Evolutionary conservation across 2,888 invertebrate species (phyloP).

Genomic region (Myathropa florea): DNA sequence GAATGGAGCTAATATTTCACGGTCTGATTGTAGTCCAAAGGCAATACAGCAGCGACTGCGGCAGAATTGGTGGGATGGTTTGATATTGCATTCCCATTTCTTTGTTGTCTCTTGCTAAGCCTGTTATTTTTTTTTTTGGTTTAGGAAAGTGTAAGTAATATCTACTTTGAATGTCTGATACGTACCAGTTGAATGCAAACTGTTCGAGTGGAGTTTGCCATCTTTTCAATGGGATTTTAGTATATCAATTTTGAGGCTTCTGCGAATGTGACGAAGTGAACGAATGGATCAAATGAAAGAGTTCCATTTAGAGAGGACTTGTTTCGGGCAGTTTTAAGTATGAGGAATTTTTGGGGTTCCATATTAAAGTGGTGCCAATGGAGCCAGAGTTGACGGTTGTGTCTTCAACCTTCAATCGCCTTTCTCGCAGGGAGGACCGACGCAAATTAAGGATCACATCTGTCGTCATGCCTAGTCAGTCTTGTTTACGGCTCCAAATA

Average conservation of each 20-base stretch:
- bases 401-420: no score
- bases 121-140: background rate
- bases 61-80: conserved; percentile 3
- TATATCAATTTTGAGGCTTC: background rate
- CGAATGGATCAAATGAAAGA: no score
- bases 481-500: no score
- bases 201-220: background rate
- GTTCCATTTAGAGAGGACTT: no score
- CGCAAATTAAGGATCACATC: no score
- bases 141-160: background rate
- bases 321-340: no score
- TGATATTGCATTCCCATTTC: background rate
- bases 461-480: no score
- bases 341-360: no score
- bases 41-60: background rate
- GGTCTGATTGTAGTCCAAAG: conserved; percentile 47
- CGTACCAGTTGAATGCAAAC: background rate
- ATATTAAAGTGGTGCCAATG: no score
- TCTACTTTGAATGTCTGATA: background rate
- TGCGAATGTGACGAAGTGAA: no score
- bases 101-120: background rate
- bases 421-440: no score
- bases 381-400: no score
- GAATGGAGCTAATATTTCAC: conserved; percentile 60
- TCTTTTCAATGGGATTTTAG: background rate